Base-by-base conservation (phyloP, 2,113 vertebrate species). In the Pteronura brasiliensis region DNA sequence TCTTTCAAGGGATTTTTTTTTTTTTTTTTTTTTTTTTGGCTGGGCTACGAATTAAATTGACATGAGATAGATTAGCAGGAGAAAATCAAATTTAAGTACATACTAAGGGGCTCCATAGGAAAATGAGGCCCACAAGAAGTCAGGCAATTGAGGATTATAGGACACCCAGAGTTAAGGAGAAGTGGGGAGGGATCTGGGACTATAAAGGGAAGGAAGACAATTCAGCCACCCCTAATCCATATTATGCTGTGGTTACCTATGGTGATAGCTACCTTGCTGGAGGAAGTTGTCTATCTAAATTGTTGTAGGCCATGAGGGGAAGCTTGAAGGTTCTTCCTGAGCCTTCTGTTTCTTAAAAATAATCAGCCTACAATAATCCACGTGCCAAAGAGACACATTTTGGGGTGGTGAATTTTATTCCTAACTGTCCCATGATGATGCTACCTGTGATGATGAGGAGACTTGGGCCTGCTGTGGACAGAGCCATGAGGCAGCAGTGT, bases 291-390 rank as follows among this genome's bases (percentile, higher is more conserved):
- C 72, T 25, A 27, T 76, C 76, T 79, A 49, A 49, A 79, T 20
- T 79, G 76, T 79, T 49, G 29, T 49, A 49, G 44, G 44, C 44
- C 20, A 29, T 18, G 31, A 79, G 17, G 20, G 44, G 9, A 49
- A 49, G 44, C 44, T 31, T 42, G 8, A 77, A 47, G 44, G 42
- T 31, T 77, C 74, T 77, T 77, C 74, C 42, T 18, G 42, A 47
- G 44, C 42, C 76, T 49, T 76, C 76, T 49, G 44, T 79, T 79
- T 79, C 76, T 79, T 79, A 34, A 31, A 49, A 79, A 79, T 79
- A 34, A 34, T 79, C 76, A 47, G 44, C 44, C 76, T 79, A 31
- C 29, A 52, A 52, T 52, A 79, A 52, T 79, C 47, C 47, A n/a
- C 0, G 10, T 20, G 47, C 76, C 2, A 6, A 79, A 49, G 47